Evolutionary conservation across 2,113 vertebrate genomes (phyloP).

Genomic region (Siniperca knerii): DNA sequence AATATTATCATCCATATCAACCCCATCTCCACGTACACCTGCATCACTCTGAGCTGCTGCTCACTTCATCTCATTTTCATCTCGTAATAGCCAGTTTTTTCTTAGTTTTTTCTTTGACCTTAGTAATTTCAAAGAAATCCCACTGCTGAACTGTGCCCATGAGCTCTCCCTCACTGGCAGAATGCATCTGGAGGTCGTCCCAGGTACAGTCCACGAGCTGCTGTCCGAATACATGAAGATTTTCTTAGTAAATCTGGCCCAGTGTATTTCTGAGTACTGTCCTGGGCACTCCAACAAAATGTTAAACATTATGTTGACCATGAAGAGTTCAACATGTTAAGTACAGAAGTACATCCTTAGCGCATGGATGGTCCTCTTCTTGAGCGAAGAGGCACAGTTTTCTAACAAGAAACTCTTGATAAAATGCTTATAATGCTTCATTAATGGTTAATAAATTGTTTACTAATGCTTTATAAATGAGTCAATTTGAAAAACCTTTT

Average conservation of each 20-base stretch:
- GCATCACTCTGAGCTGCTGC: too few species aligned
- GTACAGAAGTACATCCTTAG: background rate
- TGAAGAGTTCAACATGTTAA: background rate
- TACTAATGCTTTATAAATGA: constrained; percentile 19
- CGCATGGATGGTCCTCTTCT: background rate
- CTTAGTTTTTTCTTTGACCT: too few species aligned
- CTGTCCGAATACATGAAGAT: too few species aligned
- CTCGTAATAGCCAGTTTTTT: too few species aligned
- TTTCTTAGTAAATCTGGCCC: background rate
- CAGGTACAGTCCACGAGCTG: too few species aligned
- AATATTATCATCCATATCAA: too few species aligned
- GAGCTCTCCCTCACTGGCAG: too few species aligned
- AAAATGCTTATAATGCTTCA: background rate
- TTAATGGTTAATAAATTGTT: constrained; percentile 22
- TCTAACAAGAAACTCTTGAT: background rate
- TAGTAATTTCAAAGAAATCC: too few species aligned
- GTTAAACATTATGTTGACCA: background rate
- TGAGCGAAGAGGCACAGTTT: background rate
- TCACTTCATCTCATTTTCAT: too few species aligned
- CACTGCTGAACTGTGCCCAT: too few species aligned
- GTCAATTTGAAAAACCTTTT: background rate
- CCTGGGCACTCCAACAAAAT: background rate
- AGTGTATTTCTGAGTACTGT: background rate
- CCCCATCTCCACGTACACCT: too few species aligned
- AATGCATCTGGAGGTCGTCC: too few species aligned